Percentiles rank a stretch among this genome's conserved stretches.
Conservation (phyloP, 2,888 invertebrate species). For the Trissonchulus sp. region DNA sequence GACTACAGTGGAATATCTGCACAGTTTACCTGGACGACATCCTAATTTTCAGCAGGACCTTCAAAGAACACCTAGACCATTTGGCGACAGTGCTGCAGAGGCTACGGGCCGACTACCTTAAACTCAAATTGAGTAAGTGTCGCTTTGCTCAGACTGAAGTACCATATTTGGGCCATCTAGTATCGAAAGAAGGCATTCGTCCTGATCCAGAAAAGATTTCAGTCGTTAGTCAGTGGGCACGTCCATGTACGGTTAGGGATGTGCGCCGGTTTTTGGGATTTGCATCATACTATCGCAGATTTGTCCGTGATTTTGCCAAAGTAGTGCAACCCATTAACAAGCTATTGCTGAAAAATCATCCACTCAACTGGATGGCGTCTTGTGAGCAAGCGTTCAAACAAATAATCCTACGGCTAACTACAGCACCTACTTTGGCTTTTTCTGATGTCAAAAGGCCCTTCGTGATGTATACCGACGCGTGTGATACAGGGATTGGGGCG, state of each 20-base stretch:
- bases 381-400: neutral
- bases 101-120: no score
- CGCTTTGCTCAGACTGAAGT: no score
- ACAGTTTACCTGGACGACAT: no score
- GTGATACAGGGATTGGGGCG: no score
- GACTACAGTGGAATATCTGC: no score
- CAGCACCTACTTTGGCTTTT: no score
- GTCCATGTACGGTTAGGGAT: neutral
- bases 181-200: no score
- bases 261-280: neutral
- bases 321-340: no score
- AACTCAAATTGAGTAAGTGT: no score
- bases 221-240: neutral
- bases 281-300: slow-evolving; percentile 10
- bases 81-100: slow-evolving; percentile 27
- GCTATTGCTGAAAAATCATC: neutral
- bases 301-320: neutral
- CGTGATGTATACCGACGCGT: slow-evolving; percentile 23
- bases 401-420: neutral
- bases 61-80: no score
- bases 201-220: neutral
- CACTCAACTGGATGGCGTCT: neutral
- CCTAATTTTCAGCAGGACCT: no score
- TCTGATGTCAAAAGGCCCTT: slow-evolving; percentile 15
- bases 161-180: no score